A percentile compares a stretch with the other conserved stretches of the same genome.
Evolutionary conservation across 2,888 invertebrate species (phyloP).

Genomic region (Epinotia demarniana): DNA sequence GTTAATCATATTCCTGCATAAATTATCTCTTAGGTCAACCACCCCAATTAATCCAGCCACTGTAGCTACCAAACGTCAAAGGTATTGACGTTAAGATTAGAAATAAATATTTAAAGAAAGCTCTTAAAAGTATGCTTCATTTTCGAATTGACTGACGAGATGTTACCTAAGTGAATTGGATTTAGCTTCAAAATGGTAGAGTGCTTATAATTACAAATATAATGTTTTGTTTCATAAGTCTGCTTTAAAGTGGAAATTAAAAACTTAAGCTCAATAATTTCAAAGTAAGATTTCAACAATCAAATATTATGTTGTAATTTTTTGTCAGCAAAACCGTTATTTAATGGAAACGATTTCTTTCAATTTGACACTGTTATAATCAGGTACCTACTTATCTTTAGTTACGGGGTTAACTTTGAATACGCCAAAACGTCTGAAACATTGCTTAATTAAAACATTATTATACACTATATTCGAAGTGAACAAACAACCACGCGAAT

Average conservation of each 20-base stretch:
- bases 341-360: no score
- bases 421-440: not conserved
- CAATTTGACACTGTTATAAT: no score
- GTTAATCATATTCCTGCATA: constrained; percentile 48
- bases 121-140: not conserved
- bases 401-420: not conserved
- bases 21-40: constrained; percentile 47
- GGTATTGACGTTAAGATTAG: not conserved
- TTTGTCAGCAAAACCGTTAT: no score
- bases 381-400: no score
- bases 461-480: not conserved
- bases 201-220: not conserved
- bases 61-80: constrained; percentile 33
- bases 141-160: not conserved
- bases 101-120: constrained; percentile 6
- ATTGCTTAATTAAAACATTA: not conserved
- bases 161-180: not conserved
- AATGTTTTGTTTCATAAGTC: not conserved
- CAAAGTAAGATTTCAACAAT: no score
- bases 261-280: not conserved
- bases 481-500: not conserved
- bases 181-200: not conserved
- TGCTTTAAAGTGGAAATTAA: not conserved
- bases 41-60: constrained; percentile 46
- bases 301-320: no score